phyloP scores from a whole-genome alignment of 2,113 vertebrate genomes.

The Echinops telfairi region DNA sequence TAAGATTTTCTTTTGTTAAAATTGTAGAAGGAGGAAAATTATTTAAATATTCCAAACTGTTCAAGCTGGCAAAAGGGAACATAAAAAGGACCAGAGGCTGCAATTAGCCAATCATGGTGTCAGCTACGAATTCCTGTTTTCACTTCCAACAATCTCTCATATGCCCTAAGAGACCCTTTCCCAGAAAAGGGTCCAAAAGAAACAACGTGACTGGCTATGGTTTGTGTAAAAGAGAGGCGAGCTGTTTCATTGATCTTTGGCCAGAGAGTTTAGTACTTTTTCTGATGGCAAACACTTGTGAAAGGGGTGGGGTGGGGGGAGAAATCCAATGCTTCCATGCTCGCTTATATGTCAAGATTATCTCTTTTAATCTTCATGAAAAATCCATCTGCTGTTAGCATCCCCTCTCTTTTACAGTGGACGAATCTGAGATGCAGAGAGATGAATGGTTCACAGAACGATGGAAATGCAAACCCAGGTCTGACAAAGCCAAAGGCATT shows the following conservation, averaged over 20 bases:
- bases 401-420: constrained; percentile 64
- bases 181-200: constrained; percentile 67
- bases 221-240: constrained; percentile 57
- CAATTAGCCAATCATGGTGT: constrained; percentile 48
- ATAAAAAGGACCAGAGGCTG: constrained; percentile 26
- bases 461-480: constrained; percentile 60
- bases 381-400: constrained; percentile 63
- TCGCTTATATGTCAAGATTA: constrained; percentile 60
- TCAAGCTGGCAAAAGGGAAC: constrained; percentile 60
- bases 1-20: constrained; percentile 63
- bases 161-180: constrained; percentile 43
- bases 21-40: constrained; percentile 32
- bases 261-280: constrained; percentile 48
- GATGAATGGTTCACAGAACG: constrained; percentile 59
- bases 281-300: constrained; percentile 52
- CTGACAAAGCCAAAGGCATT: constrained; percentile 65
- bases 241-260: constrained; percentile 37
- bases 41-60: constrained; percentile 61
- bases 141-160: background rate
- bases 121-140: constrained; percentile 47
- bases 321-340: constrained; percentile 39
- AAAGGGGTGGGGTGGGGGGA: background rate
- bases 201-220: constrained; percentile 61
- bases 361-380: constrained; percentile 68
- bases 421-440: constrained; percentile 53